Conservation (phyloP, 2,888 invertebrate species). For the Diadromus collaris region DNA sequence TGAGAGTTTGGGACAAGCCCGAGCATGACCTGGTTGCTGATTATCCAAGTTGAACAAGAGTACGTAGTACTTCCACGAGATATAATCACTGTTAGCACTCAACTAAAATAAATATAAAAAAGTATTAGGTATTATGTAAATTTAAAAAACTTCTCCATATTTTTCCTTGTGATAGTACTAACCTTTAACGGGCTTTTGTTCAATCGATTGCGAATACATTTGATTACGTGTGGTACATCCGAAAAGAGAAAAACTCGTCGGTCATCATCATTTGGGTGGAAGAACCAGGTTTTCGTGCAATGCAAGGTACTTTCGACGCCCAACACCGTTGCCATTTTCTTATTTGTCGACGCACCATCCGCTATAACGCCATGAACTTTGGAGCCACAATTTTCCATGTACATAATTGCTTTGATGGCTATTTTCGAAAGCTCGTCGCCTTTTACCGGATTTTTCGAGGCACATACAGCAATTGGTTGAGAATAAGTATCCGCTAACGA, state of each 20-base stretch:
- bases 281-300: not conserved
- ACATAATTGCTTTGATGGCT: constrained; percentile 8
- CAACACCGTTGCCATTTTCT: constrained; percentile 4
- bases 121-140: no score
- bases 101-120: not conserved
- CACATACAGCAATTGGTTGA: constrained; percentile 13
- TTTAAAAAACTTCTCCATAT: no score
- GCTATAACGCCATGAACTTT: constrained; percentile 43
- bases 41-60: constrained; percentile 23
- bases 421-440: constrained; percentile 5
- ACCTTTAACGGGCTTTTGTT: not conserved
- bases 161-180: not conserved
- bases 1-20: constrained; percentile 47
- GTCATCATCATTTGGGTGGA: constrained; percentile 16
- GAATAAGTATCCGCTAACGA: not conserved
- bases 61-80: constrained; percentile 24
- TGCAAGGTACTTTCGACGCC: not conserved
- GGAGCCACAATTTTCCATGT: constrained; percentile 41
- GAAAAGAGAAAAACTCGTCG: constrained; percentile 21
- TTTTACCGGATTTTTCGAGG: constrained; percentile 2
- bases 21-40: not conserved
- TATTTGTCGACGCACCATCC: constrained; percentile 35
- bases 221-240: constrained; percentile 11
- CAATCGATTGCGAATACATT: constrained; percentile 17
- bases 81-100: not conserved